Evolutionary conservation across 2,888 invertebrate genomes (phyloP).

Genomic region (Thymelicus acteon): DNA sequence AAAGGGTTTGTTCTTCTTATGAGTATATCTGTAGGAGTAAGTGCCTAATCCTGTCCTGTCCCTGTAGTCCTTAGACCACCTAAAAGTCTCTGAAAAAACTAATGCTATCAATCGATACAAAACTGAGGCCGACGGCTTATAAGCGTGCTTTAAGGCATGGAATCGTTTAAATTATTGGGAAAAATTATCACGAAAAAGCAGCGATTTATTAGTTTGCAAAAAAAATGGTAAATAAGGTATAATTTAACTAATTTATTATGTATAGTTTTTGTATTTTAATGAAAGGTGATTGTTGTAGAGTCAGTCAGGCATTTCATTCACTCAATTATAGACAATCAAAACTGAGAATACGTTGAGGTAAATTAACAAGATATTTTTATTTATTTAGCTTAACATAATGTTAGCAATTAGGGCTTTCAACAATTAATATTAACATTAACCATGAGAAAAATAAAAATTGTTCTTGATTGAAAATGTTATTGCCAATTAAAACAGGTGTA

Average conservation of each 20-base stretch:
- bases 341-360: constrained; percentile 17
- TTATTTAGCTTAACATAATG: constrained; percentile 21
- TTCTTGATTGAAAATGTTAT: too few relatives aligned
- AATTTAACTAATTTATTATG: constrained; percentile 36
- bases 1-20: too few relatives aligned
- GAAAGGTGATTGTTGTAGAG: constrained; percentile 34
- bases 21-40: too few relatives aligned
- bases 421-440: constrained; percentile 11
- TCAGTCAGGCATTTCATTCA: constrained; percentile 33
- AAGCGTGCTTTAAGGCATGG: too few relatives aligned
- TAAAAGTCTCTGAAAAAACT: too few relatives aligned
- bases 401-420: neutral
- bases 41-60: too few relatives aligned
- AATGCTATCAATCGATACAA: too few relatives aligned
- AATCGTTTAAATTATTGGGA: neutral
- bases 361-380: constrained; percentile 23
- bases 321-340: constrained; percentile 26
- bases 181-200: neutral
- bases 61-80: too few relatives aligned
- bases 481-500: too few relatives aligned
- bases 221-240: constrained; percentile 20
- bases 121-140: too few relatives aligned
- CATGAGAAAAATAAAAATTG: constrained; percentile 10
- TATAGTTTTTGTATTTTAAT: constrained; percentile 29
- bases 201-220: constrained; percentile 20